These are phyloP conservation scores for Altica lythri DNA, from an alignment of 2,888 invertebrate species.

Conservation along the genomic window DNA sequence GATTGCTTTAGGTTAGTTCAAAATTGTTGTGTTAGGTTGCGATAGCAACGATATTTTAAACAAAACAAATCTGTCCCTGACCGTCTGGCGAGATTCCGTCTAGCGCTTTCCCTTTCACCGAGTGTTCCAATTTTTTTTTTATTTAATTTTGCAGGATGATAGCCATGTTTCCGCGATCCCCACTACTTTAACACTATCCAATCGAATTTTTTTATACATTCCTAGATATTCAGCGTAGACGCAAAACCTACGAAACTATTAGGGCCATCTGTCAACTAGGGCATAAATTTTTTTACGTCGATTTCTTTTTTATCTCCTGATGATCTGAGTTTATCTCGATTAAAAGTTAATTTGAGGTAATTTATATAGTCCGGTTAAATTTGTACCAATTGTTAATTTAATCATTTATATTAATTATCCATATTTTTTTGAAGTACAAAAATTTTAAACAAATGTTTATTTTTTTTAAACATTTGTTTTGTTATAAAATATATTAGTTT, in stretches of 20 bases:
- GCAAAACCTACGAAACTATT: constrained; percentile 42
- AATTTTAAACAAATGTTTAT: too few species aligned
- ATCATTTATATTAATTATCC: not conserved
- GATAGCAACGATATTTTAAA: constrained; percentile 36
- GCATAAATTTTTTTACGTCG: constrained; percentile 30
- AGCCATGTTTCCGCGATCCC: constrained; percentile 49
- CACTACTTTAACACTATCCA: constrained; percentile 48
- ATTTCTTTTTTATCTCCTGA: too few species aligned
- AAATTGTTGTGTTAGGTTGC: constrained; percentile 21
- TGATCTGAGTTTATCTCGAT: too few species aligned
- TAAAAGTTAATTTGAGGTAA: too few species aligned
- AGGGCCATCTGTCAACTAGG: constrained; percentile 38
- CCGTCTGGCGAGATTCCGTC: constrained; percentile 40
- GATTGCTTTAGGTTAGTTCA: constrained; percentile 1
- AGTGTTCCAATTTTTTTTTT: constrained; percentile 40
- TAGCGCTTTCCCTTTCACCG: constrained; percentile 46
- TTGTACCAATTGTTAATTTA: not conserved
- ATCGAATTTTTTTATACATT: constrained; percentile 50
- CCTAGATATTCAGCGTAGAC: constrained; percentile 44
- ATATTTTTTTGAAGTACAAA: not conserved
- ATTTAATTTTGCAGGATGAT: constrained; percentile 30
- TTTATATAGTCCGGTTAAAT: too few species aligned
- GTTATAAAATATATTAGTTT: too few species aligned
- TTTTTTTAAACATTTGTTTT: too few species aligned
- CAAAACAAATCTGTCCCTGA: constrained; percentile 43